Conservation (phyloP, 1,140 invertebrate species). For the Drosophila paulistorum region DNA sequence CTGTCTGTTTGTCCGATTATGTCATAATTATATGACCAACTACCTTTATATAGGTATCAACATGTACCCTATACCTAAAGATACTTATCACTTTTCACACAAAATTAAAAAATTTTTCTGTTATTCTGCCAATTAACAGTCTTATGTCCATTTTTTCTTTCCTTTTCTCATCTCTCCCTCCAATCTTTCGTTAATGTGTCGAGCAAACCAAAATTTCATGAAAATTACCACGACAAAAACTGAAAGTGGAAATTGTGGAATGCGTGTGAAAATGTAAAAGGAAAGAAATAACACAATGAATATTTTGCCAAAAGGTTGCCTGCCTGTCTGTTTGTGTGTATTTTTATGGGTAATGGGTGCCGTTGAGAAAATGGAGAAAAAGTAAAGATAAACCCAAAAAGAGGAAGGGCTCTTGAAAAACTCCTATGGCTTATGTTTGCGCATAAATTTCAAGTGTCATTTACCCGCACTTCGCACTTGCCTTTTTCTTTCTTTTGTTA, state of each 20-base stretch:
- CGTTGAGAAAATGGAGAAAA: slow-evolving; percentile 57
- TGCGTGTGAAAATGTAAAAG: slow-evolving; percentile 74
- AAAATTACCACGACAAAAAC: slow-evolving; percentile 65
- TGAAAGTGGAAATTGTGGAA: slow-evolving; percentile 75
- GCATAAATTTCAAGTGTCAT: slow-evolving; percentile 81
- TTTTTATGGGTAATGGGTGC: slow-evolving; percentile 61
- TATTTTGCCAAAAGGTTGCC: slow-evolving; percentile 56
- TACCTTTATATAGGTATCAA: slow-evolving; percentile 66
- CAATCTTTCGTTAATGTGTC: slow-evolving; percentile 22
- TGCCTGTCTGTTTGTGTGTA: neutral
- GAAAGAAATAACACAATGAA: slow-evolving; percentile 55
- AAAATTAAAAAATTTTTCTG: slow-evolving; percentile 44
- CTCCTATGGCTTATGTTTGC: slow-evolving; percentile 58
- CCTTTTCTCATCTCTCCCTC: slow-evolving; percentile 27
- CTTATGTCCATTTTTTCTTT: slow-evolving; percentile 28
- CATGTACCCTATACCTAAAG: slow-evolving; percentile 62
- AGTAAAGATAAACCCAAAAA: slow-evolving; percentile 53
- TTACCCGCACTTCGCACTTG: slow-evolving; percentile 71
- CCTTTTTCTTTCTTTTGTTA: slow-evolving; percentile 29
- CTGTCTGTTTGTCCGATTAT: slow-evolving; percentile 30
- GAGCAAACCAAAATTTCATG: slow-evolving; percentile 60
- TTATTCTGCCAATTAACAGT: slow-evolving; percentile 74
- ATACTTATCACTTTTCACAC: slow-evolving; percentile 30
- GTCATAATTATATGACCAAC: slow-evolving; percentile 65
- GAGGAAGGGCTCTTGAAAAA: neutral